phyloP scores from a whole-genome alignment of 2,888 invertebrate species.

The Volucella zonaria region DNA sequence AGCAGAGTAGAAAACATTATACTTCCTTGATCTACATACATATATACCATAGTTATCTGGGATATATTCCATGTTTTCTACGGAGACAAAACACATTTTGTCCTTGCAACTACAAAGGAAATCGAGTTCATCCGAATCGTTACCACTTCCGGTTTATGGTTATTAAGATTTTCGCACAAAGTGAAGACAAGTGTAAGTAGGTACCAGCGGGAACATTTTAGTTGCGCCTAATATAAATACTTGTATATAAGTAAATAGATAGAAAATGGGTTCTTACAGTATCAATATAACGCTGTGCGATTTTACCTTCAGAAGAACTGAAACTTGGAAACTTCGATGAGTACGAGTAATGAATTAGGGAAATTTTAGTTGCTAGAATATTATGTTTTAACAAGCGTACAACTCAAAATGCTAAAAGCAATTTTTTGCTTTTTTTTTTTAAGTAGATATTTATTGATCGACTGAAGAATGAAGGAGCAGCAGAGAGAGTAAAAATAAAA shows the following conservation, averaged over 20 bases:
- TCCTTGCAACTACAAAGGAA: slow-evolving; percentile 2
- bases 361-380: too few relatives aligned
- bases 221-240: slow-evolving; percentile 14
- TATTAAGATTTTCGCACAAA: slow-evolving; percentile 2
- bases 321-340: too few relatives aligned
- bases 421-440: background rate
- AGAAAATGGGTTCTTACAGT: too few relatives aligned
- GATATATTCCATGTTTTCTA: background rate
- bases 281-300: too few relatives aligned
- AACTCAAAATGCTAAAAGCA: slow-evolving; percentile 13
- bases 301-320: too few relatives aligned
- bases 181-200: background rate
- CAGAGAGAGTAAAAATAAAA: background rate
- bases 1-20: too few relatives aligned
- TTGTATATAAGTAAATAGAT: too few relatives aligned
- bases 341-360: too few relatives aligned
- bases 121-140: slow-evolving; percentile 1
- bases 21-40: too few relatives aligned
- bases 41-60: too few relatives aligned
- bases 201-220: background rate
- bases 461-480: background rate
- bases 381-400: slow-evolving; percentile 26
- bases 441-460: slow-evolving; percentile 32
- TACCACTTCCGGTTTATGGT: slow-evolving; percentile 3
- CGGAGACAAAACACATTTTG: slow-evolving; percentile 16